Evolutionary conservation across 2,113 vertebrate species (phyloP), one percentile per base, ranked within the genome.

Genomic region (Laterallus jamaicensis): DNA sequence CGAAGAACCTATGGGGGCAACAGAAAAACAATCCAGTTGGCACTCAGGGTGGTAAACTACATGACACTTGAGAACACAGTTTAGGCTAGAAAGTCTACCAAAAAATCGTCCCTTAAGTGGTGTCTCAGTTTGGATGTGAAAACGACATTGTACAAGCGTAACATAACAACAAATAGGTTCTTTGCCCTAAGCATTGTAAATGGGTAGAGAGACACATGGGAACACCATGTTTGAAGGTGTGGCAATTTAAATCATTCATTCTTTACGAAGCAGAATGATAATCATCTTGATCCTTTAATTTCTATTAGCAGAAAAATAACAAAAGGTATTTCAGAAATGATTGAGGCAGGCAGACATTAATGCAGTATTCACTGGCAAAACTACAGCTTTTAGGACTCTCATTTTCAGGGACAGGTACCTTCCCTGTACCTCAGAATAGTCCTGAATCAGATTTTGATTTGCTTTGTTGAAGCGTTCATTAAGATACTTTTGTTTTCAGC

Each of bases 1-100:
- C 92, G 95, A 91, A 98, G 97, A 93, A 98, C 97, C 98, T 98
- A 59, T 17, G 71, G 28, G 71, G 25, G 26, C 47, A 84, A 22
- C n/a, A 91, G 78, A 93, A 87, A 74, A 92, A 9, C 28, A 88
- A 60, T 54, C n/a, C 28, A 40, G 24, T 47, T 29, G 64, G 59
- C 62, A 37, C 44, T 50, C 21, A 28, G 58, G 35, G 58, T 47
- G 18, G 11, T 37, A 35, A 67, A 32, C 21, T 18, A 6, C 0
- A 9, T 12, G 42, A 58, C 47, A 31, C 42, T 9, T 50, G 64
- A 62, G 89, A 63, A 69, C 4, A 10, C 26, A 47, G 28, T 10
- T 93, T 32, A 58, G 58, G 29, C 56, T 15, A 69, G 18, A 50
- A 92, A 77, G 37, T 4, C 16, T 3, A 12, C 28, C 16, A 29